Percentiles rank a stretch among this genome's conserved stretches.
Evolutionary conservation across 2,113 vertebrate species (phyloP).

Genomic region (Podarcis raffonei): DNA sequence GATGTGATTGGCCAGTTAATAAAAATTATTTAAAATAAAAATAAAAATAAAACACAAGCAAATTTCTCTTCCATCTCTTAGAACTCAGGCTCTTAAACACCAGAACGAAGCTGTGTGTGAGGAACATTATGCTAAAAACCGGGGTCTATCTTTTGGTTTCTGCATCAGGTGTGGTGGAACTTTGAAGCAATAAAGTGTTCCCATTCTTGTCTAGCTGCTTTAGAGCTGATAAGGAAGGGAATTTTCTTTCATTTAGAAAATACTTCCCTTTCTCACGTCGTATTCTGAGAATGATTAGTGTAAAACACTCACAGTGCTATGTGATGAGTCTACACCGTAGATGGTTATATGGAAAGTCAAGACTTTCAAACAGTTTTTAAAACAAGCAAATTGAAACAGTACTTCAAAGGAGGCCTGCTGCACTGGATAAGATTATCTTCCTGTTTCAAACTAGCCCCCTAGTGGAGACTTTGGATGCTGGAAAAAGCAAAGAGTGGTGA

Average conservation of each 20-base stretch:
- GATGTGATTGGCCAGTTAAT: too few species aligned
- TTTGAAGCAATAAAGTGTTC: slow-evolving; percentile 39
- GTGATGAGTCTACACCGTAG: accelerated
- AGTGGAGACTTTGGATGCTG: not conserved
- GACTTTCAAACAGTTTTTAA: not conserved
- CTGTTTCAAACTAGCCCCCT: slow-evolving; percentile 10
- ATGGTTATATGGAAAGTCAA: not conserved
- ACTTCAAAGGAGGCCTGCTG: not conserved
- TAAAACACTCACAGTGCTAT: slow-evolving; percentile 13
- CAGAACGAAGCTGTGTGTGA: too few species aligned
- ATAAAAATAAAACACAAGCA: too few species aligned
- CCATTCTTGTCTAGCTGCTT: slow-evolving; percentile 19
- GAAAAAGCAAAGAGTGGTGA: slow-evolving; percentile 39
- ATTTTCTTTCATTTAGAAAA: slow-evolving; percentile 42
- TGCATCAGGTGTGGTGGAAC: slow-evolving; percentile 31
- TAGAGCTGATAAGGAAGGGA: slow-evolving; percentile 29
- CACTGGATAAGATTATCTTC: slow-evolving; percentile 28
- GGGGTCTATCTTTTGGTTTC: slow-evolving; percentile 19
- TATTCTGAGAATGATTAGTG: slow-evolving; percentile 24
- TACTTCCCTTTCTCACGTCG: slow-evolving; percentile 21
- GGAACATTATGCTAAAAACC: slow-evolving; percentile 31
- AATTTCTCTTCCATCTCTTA: too few species aligned
- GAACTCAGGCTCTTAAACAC: not conserved
- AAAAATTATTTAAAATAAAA: too few species aligned
- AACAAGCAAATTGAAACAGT: not conserved